Percentiles rank a stretch among this genome's conserved stretches.
phyloP scores from a whole-genome alignment of 2,888 invertebrate species.

The Sphinx pinastri region DNA sequence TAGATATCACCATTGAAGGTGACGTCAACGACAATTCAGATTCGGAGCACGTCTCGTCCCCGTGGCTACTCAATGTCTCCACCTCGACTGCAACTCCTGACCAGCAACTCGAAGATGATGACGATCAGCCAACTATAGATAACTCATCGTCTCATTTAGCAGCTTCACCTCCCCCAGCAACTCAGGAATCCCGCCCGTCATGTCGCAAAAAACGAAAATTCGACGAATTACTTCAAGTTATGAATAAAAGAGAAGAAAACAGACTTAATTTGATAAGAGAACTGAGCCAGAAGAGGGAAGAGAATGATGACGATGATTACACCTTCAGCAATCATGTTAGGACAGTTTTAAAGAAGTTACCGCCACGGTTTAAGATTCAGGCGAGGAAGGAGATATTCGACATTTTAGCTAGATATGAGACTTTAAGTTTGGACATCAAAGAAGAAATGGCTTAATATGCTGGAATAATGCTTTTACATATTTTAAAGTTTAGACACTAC shows the following conservation, averaged over 20 bases:
- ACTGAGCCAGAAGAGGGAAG: not conserved
- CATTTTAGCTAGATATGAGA: constrained; percentile 24
- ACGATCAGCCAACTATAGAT: not conserved
- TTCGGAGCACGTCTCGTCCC: not conserved
- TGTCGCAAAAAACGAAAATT: constrained; percentile 1
- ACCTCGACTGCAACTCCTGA: not conserved
- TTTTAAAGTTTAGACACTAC: too few species aligned
- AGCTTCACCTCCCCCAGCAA: not conserved
- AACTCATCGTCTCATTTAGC: too few species aligned
- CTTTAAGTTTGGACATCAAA: constrained; percentile 1
- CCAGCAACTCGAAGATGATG: not conserved
- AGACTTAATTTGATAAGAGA: not conserved
- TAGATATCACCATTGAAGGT: not conserved
- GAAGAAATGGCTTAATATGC: not conserved
- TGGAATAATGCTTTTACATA: too few species aligned
- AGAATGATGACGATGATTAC: not conserved
- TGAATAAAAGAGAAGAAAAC: constrained; percentile 16
- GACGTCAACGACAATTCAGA: not conserved
- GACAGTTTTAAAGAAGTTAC: constrained; percentile 21
- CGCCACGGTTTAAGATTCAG: constrained; percentile 17
- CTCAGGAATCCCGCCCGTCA: not conserved
- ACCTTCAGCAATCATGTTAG: constrained; percentile 17
- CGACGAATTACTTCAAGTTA: not conserved
- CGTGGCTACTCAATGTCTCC: not conserved
- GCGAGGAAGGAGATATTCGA: constrained; percentile 20